Base-by-base conservation (phyloP, 2,797 vertebrate genomes). In the Philypnodon macrostomus region DNA sequence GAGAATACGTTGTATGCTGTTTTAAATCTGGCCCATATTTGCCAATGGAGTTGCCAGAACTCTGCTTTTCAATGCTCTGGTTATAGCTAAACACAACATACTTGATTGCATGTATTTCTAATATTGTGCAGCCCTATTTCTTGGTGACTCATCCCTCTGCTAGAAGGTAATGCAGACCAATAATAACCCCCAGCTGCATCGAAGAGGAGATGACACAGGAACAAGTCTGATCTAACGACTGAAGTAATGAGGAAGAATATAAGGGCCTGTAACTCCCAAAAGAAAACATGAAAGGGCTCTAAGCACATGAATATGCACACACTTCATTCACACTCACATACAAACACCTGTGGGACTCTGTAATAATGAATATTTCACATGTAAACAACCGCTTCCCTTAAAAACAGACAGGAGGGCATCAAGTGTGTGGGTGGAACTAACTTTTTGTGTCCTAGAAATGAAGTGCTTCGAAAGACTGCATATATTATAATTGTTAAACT, bases 121-220 rank as follows among this genome's bases (percentile, higher is more conserved):
- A n/a, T n/a, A n/a, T n/a, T n/a, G n/a, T n/a, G n/a, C n/a, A n/a
- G n/a, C n/a, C n/a, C n/a, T n/a, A n/a, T n/a, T n/a, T n/a, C n/a
- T n/a, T n/a, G n/a, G n/a, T 78, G 79, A 85, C 63, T 81, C 75
- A 76, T 80, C 52, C 35, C 24, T 63, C 39, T 30, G 24, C 39
- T 38, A 63, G 66, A 70, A 65, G 67, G 47, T 60, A 70, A 72
- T 59, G 27, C 35, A 33, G 59, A 48, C 66, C 57, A 73, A 31
- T 64, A 53, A 75, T 53, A 75, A 69, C 63, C 59, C 33, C 51
- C 4, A 27, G 56, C 46, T n/a, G n/a, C n/a, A n/a, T n/a, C n/a
- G 32, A 18, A 23, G 56, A 56, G 39, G 49, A 60, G 41, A 51
- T 9, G 29, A 64, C 52, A 52, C 29, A 32, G 13, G 48, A 57